Evolutionary conservation across 2,888 invertebrate genomes (phyloP), one percentile per base, ranked within the genome.

Genomic region (Dichetophora obliterata): DNA sequence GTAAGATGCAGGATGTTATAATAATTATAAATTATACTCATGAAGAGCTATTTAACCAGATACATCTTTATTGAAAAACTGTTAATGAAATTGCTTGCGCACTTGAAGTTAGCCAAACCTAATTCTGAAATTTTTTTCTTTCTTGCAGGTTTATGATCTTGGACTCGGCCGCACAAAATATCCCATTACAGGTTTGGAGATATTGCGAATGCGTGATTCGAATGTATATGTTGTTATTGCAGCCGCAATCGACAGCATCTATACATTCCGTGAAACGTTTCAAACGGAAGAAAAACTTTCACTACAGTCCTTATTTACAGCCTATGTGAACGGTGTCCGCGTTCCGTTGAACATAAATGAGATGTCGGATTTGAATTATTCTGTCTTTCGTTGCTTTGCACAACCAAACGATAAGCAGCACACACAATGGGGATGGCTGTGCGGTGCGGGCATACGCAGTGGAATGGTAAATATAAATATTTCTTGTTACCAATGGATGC

Each of bases 141-240:
- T 27, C 6, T 79, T 81, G 4, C 89, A 96, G 96, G 93, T 97
- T 59, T 97, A 96, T 86, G 96, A 96, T 89, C 92, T 97, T 81
- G 96, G 96, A 0, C 93, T 94, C 88, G 95, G 94, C 0, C 91
- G 92, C 34, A 91, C 92, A 65, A 88, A 86, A 57, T 94, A 93
- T 77, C 94, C 95, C 0, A 95, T 98, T 79, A 97, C 95, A n/a
- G 96, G 96, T 0, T 90, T 98, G 74, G 94, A 96, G 86, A 95
- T 95, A 88, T 94, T 95, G 86, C 92, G 93, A 85, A 91, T 95
- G 77, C 92, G 93, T 14, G 91, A 91, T 70, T 91, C 93, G 0
- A 93, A 93, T 79, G 94, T 93, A 84, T 97, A 95, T 88, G 93
- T 95, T 75, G 93, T 98, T 52, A 92, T 98, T 80, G 95, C 94